Evolutionary conservation across 2,888 invertebrate species (phyloP).

Genomic region (Agelastica alni): DNA sequence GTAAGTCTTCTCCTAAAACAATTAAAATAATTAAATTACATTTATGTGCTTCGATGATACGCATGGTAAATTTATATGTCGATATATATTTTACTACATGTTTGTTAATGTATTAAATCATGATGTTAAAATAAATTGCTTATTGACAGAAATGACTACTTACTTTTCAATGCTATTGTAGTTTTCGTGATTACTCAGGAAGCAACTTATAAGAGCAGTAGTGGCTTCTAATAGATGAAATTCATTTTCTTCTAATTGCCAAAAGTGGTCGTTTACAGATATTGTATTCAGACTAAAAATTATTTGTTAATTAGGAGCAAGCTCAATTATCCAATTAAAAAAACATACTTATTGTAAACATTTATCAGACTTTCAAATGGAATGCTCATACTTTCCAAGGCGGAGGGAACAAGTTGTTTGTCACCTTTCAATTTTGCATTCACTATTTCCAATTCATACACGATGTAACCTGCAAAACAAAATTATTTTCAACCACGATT

Average conservation of each 20-base stretch:
- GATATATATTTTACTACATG: too few relatives aligned
- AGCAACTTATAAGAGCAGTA: slow-evolving; percentile 70
- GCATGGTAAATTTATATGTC: too few relatives aligned
- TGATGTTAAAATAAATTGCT: too few relatives aligned
- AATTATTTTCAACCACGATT: too few relatives aligned
- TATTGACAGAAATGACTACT: too few relatives aligned
- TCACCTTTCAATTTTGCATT: slow-evolving; percentile 74
- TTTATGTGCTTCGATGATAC: too few relatives aligned
- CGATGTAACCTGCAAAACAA: slow-evolving; percentile 74
- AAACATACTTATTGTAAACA: slow-evolving; percentile 74
- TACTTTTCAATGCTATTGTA: slow-evolving; percentile 61
- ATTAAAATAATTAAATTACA: not conserved
- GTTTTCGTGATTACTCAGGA: slow-evolving; percentile 66
- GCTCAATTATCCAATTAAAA: slow-evolving; percentile 2
- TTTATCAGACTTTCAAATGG: slow-evolving; percentile 77
- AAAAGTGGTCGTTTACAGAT: slow-evolving; percentile 74
- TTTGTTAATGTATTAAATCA: too few relatives aligned
- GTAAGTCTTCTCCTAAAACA: slow-evolving; percentile 66
- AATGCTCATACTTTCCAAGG: slow-evolving; percentile 76
- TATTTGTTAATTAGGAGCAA: not conserved
- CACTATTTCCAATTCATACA: slow-evolving; percentile 77
- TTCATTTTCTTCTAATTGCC: slow-evolving; percentile 84
- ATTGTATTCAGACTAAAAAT: slow-evolving; percentile 70
- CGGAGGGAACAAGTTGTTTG: slow-evolving; percentile 75
- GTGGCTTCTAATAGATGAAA: slow-evolving; percentile 82